Conservation (phyloP, 2,113 vertebrate species). For the Scolopax mira region DNA sequence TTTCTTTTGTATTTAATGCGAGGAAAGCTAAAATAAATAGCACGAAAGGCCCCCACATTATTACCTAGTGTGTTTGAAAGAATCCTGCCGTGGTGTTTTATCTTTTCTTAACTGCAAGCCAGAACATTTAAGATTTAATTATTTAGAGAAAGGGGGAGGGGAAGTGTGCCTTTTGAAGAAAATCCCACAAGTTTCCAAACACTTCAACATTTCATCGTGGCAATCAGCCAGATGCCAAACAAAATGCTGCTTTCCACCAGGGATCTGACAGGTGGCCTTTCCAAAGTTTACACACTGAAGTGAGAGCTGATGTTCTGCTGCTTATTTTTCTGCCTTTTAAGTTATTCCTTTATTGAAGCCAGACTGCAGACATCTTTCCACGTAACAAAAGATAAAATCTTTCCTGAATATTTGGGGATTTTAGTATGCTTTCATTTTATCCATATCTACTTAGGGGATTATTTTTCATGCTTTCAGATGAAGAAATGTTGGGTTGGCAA, state of each 20-base stretch:
- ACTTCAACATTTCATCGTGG: constrained; percentile 65
- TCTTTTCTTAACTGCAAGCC: constrained; percentile 52
- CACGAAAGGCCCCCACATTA: neutral
- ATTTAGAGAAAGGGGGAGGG: constrained; percentile 50
- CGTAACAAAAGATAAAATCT: constrained; percentile 48
- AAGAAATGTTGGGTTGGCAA: constrained; percentile 14
- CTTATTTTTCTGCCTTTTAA: constrained; percentile 70
- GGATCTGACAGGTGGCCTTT: constrained; percentile 72
- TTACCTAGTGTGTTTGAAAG: constrained; percentile 52
- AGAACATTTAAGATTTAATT: constrained; percentile 61
- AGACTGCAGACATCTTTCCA: constrained; percentile 53
- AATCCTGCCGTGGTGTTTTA: constrained; percentile 47
- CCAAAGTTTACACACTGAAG: constrained; percentile 68
- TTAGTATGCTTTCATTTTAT: constrained; percentile 35
- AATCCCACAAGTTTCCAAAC: constrained; percentile 62
- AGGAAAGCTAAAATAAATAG: constrained; percentile 55
- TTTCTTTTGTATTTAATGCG: constrained; percentile 23
- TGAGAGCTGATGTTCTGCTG: constrained; percentile 68
- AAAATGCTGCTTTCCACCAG: constrained; percentile 65
- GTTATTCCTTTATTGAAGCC: constrained; percentile 44
- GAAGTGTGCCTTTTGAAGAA: constrained; percentile 57
- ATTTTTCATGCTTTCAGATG: constrained; percentile 21
- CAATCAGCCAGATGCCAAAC: constrained; percentile 67
- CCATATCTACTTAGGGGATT: neutral
- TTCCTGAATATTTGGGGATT: constrained; percentile 4